Evolutionary conservation across 2,113 vertebrate species (phyloP).

Genomic region (Grammomys dolichurus): DNA sequence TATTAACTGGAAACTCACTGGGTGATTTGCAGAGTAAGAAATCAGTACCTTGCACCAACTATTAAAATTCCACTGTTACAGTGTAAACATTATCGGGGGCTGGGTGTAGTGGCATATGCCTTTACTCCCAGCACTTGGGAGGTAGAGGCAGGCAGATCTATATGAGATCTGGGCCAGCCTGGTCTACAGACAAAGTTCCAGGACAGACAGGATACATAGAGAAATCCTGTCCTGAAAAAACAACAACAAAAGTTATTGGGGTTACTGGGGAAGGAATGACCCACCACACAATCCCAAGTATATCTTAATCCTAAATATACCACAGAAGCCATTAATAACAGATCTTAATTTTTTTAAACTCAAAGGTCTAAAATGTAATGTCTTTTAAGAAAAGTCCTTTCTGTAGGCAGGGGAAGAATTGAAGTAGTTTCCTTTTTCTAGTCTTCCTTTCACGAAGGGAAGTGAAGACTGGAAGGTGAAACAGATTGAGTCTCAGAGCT

Average conservation of each 20-base stretch:
- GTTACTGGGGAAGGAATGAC: neutral
- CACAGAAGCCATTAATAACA: constrained; percentile 1
- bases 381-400: constrained; percentile 77
- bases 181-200: neutral
- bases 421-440: neutral
- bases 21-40: neutral
- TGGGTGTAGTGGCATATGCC: neutral
- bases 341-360: neutral
- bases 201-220: neutral
- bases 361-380: constrained; percentile 35
- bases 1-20: neutral
- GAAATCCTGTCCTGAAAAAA: neutral
- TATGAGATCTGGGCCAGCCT: neutral
- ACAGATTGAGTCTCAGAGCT: neutral
- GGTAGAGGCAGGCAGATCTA: neutral
- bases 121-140: neutral
- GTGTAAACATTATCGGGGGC: neutral
- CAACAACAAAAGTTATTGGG: neutral
- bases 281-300: neutral
- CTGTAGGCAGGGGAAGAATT: constrained; percentile 67
- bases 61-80: constrained; percentile 35
- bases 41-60: neutral
- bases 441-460: neutral
- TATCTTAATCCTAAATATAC: neutral
- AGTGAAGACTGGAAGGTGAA: neutral